phyloP scores from a whole-genome alignment of 1,140 invertebrate genomes.

The Tetranychus cinnabarinus region DNA sequence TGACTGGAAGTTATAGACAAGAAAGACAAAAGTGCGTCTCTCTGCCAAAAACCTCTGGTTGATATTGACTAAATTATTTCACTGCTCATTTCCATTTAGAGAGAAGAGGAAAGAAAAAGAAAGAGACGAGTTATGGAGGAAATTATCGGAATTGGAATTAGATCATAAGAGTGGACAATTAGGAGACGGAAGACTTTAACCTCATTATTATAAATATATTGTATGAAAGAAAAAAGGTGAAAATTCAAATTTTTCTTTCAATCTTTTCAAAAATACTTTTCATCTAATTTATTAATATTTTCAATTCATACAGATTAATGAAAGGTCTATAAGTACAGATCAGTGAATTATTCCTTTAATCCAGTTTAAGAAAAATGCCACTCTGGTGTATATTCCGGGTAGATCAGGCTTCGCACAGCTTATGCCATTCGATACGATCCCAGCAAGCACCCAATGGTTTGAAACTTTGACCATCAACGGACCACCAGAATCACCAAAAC shows the following conservation, averaged over 20 bases:
- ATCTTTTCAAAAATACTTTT: no score
- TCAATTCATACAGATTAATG: no score
- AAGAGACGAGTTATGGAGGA: constrained; percentile 71
- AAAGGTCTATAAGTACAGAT: no score
- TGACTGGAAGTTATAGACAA: constrained; percentile 15
- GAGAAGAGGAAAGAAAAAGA: constrained; percentile 2
- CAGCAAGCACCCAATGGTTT: constrained; percentile 24
- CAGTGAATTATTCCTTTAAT: not conserved
- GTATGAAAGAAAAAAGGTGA: not conserved
- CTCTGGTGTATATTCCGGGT: not conserved
- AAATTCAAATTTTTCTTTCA: no score
- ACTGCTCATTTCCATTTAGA: not conserved
- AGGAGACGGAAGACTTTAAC: not conserved
- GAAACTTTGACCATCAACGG: constrained; percentile 20
- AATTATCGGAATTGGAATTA: constrained; percentile 27
- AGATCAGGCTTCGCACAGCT: not conserved
- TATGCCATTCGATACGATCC: constrained; percentile 32
- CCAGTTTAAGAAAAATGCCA: not conserved
- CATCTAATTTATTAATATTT: no score
- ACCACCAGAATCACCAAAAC: constrained; percentile 31
- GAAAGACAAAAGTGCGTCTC: constrained; percentile 16
- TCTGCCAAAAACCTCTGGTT: not conserved
- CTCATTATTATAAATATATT: not conserved
- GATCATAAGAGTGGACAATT: constrained; percentile 11
- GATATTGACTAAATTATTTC: not conserved